These are phyloP conservation scores for Meta bourneti DNA, from an alignment of 2,888 invertebrate species.

Conservation along the genomic window DNA sequence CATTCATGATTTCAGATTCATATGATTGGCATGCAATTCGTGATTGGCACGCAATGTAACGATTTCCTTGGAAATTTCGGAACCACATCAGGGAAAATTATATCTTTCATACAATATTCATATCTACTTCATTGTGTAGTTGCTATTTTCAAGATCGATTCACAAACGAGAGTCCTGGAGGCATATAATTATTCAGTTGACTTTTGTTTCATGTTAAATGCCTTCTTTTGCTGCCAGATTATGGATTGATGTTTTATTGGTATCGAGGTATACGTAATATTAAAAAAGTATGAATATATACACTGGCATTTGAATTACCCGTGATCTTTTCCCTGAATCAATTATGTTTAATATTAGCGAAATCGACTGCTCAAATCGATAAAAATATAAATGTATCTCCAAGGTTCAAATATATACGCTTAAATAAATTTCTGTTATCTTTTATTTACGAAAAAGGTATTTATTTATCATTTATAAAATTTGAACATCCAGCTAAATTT, in stretches of 20 bases:
- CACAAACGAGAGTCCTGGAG: slow-evolving; percentile 1
- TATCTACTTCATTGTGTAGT: slow-evolving; percentile 24
- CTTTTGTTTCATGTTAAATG: slow-evolving; percentile 2
- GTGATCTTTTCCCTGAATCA: no score
- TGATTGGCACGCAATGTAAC: background rate
- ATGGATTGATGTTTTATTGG: background rate
- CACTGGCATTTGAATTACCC: background rate
- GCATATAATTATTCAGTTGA: slow-evolving; percentile 37
- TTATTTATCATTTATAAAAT: no score
- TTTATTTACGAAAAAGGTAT: no score
- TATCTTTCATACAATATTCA: slow-evolving; percentile 44
- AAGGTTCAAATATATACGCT: no score
- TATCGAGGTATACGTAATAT: no score
- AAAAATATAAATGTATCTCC: no score
- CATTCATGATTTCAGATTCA: slow-evolving; percentile 15
- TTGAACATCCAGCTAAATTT: no score
- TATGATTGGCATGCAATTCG: slow-evolving; percentile 24
- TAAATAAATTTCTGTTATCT: no score
- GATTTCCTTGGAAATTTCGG: slow-evolving; percentile 15
- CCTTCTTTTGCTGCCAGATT: background rate
- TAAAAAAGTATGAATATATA: background rate
- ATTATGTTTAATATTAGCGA: no score
- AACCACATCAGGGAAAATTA: slow-evolving; percentile 18
- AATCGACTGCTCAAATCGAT: no score
- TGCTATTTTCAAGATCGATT: slow-evolving; percentile 34